Base-by-base conservation (phyloP, 2,113 vertebrate genomes). In the Pimephales promelas region DNA sequence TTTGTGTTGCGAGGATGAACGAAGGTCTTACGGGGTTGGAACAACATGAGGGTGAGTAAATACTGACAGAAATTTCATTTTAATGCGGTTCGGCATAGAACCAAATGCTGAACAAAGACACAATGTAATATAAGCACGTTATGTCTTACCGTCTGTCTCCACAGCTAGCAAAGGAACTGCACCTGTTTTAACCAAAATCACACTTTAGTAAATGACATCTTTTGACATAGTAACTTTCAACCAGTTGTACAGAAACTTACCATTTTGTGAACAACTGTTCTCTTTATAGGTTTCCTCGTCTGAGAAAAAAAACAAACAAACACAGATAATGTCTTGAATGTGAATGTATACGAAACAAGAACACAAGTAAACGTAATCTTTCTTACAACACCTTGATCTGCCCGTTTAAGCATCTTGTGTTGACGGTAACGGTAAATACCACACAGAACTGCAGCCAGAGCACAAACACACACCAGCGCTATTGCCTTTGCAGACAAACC, bases 201-300 rank as follows among this genome's bases (percentile, higher is more conserved):
- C 10, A 11, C 5, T 70, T 70, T 0, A 70, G 6, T n/a, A 40
- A 11, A 43, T 1, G 1, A 11, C n/a, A 49, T 2, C 8, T 54
- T 20, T 20, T 20, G 52, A 54, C 18, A 31, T 6, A 20, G 2
- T 10, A 20, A 31, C 1, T 20, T 3, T 49, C 7, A 20, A 18
- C 5, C 8, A 74, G 5, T 5, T 73, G 6, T 20, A 75, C 26
- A 56, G 16, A 34, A 54, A 22, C 18, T 54, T 34, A 54, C 72
- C 16, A 2, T 49, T 52, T 74, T 74, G 3, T 49, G 14, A 24
- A 73, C 4, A 14, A 1, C 1, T 31, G 10, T 54, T 5, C 16
- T 7, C 0, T n/a, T 54, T 8, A 75, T 16, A 6, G 0, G 26
- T 34, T 18, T 43, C 22, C 0, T 2, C 1, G 1, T 0, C 36